Percentiles rank a stretch among this genome's conserved stretches.
Evolutionary conservation across 2,888 invertebrate genomes (phyloP).

Genomic region (Syrista parreyssii): DNA sequence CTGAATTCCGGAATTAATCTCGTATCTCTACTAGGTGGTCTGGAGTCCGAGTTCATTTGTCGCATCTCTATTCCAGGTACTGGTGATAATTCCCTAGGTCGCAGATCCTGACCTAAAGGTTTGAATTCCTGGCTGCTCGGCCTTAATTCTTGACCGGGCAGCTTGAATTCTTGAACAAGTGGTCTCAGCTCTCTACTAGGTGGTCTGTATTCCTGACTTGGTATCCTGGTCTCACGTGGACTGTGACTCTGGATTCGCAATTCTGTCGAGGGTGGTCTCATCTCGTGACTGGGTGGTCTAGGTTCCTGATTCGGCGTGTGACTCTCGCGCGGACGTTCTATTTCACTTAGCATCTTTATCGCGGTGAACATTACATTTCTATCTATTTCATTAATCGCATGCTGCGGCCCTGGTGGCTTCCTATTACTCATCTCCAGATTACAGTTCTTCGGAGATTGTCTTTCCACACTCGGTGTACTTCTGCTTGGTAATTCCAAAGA

Average conservation of each 20-base stretch:
- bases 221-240: slow-evolving; percentile 32
- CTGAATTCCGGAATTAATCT: slow-evolving; percentile 39
- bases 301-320: slow-evolving; percentile 15
- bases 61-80: slow-evolving; percentile 29
- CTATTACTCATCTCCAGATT: slow-evolving; percentile 33
- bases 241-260: slow-evolving; percentile 37
- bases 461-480: slow-evolving; percentile 29
- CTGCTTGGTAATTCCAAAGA: slow-evolving; percentile 33
- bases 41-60: slow-evolving; percentile 29
- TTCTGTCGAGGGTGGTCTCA: slow-evolving; percentile 6
- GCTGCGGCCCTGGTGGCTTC: slow-evolving; percentile 19
- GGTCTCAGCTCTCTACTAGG: slow-evolving; percentile 41
- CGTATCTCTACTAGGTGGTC: slow-evolving; percentile 41
- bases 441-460: slow-evolving; percentile 39
- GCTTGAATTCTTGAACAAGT: slow-evolving; percentile 35
- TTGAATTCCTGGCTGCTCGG: slow-evolving; percentile 49
- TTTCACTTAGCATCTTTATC: slow-evolving; percentile 38
- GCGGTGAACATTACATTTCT: slow-evolving; percentile 39
- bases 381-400: slow-evolving; percentile 41
- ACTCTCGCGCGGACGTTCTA: slow-evolving; percentile 39
- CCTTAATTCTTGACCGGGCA: slow-evolving; percentile 39
- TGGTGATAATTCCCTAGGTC: slow-evolving; percentile 28
- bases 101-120: slow-evolving; percentile 31
- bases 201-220: slow-evolving; percentile 33
- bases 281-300: slow-evolving; percentile 17